Conservation (phyloP, 2,888 invertebrate species). For the Cheilosia variabilis region DNA sequence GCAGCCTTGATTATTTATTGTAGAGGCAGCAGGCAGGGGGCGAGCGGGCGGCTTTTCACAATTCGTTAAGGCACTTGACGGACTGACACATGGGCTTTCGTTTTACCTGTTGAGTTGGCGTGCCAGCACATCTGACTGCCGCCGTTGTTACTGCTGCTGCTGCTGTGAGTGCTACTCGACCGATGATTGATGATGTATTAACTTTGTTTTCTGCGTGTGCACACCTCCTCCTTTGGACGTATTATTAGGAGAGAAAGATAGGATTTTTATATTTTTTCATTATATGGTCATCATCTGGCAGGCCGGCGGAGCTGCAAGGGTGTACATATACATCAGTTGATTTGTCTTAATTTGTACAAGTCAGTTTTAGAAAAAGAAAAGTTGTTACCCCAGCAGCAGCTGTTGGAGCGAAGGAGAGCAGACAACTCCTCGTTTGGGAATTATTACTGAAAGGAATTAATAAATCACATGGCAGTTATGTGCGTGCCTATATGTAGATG, state of each 20-base stretch:
- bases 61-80: slow-evolving; percentile 65
- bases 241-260: slow-evolving; percentile 58
- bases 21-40: not conserved
- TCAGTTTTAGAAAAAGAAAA: slow-evolving; percentile 58
- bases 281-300: slow-evolving; percentile 11
- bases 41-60: slow-evolving; percentile 50
- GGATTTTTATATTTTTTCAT: slow-evolving; percentile 35
- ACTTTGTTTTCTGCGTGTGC: slow-evolving; percentile 74
- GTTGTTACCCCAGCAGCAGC: slow-evolving; percentile 41
- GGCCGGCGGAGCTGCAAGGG: not conserved
- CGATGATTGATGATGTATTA: slow-evolving; percentile 76
- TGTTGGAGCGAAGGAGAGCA: slow-evolving; percentile 17
- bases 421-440: slow-evolving; percentile 68
- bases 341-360: slow-evolving; percentile 76
- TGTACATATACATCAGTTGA: slow-evolving; percentile 48
- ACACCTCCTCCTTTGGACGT: slow-evolving; percentile 74
- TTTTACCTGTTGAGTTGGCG: slow-evolving; percentile 69
- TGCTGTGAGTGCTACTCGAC: slow-evolving; percentile 45
- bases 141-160: not conserved
- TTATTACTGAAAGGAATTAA: slow-evolving; percentile 73
- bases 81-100: slow-evolving; percentile 62
- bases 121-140: slow-evolving; percentile 69
- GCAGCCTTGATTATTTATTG: slow-evolving; percentile 73
- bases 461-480: slow-evolving; percentile 70
- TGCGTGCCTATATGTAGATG: slow-evolving; percentile 14